Percentiles rank a stretch among this genome's conserved stretches.
These are phyloP conservation scores for Gastrophryne carolinensis DNA, from an alignment of 2,797 vertebrate genomes.

Conservation along the genomic window DNA sequence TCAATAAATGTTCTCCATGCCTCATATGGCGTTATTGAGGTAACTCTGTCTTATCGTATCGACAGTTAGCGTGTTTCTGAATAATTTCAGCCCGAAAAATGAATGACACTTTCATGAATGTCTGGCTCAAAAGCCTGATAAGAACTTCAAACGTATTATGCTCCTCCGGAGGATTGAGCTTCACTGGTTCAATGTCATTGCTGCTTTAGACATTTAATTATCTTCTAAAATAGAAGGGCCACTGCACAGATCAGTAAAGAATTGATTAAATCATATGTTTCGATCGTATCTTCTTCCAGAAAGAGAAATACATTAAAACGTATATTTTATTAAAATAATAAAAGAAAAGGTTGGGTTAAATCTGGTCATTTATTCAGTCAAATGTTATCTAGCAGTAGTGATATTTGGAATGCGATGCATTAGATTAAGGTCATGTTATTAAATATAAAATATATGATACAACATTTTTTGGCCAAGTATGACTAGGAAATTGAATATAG, in stretches of 20 bases:
- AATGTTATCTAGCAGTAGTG: not conserved
- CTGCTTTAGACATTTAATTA: constrained; percentile 40
- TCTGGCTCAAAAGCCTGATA: constrained; percentile 10
- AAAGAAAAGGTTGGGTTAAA: not conserved
- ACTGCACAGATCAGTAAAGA: constrained; percentile 19
- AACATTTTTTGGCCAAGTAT: not conserved
- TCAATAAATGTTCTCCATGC: constrained; percentile 3
- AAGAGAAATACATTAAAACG: not conserved
- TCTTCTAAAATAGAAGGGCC: constrained; percentile 23
- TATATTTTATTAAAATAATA: not conserved
- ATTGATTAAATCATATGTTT: constrained; percentile 23
- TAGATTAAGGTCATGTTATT: not conserved
- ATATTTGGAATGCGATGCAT: not conserved
- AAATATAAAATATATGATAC: not conserved
- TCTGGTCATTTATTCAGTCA: not conserved
- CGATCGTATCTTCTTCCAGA: not conserved
- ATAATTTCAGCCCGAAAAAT: constrained; percentile 23
- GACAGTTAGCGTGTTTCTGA: constrained; percentile 27
- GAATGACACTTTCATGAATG: constrained; percentile 32
- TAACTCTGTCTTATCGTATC: constrained; percentile 26
- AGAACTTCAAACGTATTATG: constrained; percentile 25
- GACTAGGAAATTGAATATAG: not conserved
- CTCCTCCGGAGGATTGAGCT: constrained; percentile 10
- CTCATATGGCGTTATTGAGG: constrained; percentile 1
- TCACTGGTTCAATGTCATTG: constrained; percentile 34